Evolutionary conservation across 2,113 vertebrate species (phyloP).

Genomic region (Bujurquina vittata): DNA sequence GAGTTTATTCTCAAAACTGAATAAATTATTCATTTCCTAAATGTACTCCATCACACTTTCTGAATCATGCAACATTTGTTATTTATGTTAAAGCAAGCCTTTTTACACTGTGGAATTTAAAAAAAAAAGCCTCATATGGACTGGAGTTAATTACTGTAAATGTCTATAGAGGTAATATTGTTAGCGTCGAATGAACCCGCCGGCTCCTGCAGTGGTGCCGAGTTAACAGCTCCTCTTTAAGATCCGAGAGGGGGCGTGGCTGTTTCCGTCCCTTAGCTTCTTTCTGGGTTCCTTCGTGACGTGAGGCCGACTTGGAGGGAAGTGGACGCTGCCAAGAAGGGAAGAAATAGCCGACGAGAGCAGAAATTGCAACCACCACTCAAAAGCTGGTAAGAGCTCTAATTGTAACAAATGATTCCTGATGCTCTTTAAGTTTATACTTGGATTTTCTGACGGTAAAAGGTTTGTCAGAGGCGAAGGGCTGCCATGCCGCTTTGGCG

Average conservation of each 20-base stretch:
- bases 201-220: constrained; percentile 31
- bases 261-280: constrained; percentile 21
- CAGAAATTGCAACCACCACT: constrained; percentile 6
- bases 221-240: neutral
- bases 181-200: neutral
- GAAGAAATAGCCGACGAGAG: constrained; percentile 10
- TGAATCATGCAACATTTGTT: too few species aligned
- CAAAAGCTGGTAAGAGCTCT: neutral
- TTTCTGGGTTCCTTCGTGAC: constrained; percentile 40
- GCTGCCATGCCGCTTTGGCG: constrained; percentile 26
- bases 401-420: neutral
- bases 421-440: rapidly evolving
- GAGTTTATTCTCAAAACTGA: neutral
- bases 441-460: neutral
- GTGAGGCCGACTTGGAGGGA: constrained; percentile 51
- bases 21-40: too few species aligned
- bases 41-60: too few species aligned
- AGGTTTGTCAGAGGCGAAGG: neutral
- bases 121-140: neutral
- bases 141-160: neutral
- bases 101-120: too few species aligned
- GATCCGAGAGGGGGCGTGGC: constrained; percentile 28
- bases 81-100: too few species aligned
- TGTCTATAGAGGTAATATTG: neutral
- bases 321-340: constrained; percentile 15